Base-by-base conservation (phyloP, 2,797 vertebrate genomes). In the Pantherophis vulpinus region DNA sequence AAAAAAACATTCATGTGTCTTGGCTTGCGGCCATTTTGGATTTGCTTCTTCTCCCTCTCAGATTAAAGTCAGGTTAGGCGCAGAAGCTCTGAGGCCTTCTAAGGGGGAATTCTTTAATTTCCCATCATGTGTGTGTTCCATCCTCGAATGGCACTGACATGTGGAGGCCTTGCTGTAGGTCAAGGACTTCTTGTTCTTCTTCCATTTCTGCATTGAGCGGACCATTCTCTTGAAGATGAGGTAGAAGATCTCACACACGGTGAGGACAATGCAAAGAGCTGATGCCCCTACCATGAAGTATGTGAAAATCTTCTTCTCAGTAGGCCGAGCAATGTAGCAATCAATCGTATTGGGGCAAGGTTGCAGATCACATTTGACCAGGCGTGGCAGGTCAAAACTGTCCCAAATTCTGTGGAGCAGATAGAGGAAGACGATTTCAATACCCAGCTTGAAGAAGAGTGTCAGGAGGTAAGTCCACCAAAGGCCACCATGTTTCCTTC, bases 391-490 rank as follows among this genome's bases (percentile, higher is more conserved):
- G 97, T 98, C 97, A 18, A 99, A 99, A 97, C 99, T 99, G 90
- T 99, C 96, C 96, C 99, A 99, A 94, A 99, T 97, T 8, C 88
- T 97, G 97, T 99, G 99, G 61, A 99, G 98, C 96, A 99, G 97
- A 95, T 99, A 99, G 87, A 99, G 98, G 97, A 99, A 99, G 90
- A 97, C 60, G 4, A 99, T 96, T 95, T 99, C 99, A 3, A 99
- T 98, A 93, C 95, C 79, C 0, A 99, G 98, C 97, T 99, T 99
- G 94, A 98, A 98, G 60, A 99, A 97, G 90, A 99, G 98, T 96
- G 99, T 99, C 93, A 99, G 4, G 91, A 99, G 93, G 94, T 99
- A 99, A n/a, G 99, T 99, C 99, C 99, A 99, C 99, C 99, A 99
- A 93, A 99, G 97, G 94, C 99, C 99, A 0, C 99, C 99, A 0